A percentile compares a stretch with the other conserved stretches of the same genome.
These are phyloP conservation scores for Zaprionus gabonicus DNA, from an alignment of 1,140 invertebrate genomes.

Conservation along the genomic window DNA sequence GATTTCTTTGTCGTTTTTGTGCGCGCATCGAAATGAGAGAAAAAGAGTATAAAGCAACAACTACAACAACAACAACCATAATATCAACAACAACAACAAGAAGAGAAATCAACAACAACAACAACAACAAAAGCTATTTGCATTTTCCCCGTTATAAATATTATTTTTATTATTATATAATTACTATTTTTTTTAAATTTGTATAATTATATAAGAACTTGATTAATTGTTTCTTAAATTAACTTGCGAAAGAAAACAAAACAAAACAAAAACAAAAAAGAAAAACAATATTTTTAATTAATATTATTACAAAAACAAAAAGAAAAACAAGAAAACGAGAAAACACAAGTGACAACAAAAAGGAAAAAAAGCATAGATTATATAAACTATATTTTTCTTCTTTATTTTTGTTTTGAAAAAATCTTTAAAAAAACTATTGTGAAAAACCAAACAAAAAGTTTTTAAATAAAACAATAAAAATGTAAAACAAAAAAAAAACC, in stretches of 20 bases:
- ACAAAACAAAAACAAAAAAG: constrained; percentile 53
- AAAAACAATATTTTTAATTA: constrained; percentile 61
- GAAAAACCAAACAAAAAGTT: constrained; percentile 80
- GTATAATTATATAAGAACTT: constrained; percentile 81
- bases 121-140: constrained; percentile 62
- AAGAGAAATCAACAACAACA: constrained; percentile 47
- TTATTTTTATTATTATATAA: constrained; percentile 82
- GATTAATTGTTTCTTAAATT: constrained; percentile 79
- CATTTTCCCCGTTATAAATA: constrained; percentile 80
- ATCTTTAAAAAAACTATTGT: constrained; percentile 71
- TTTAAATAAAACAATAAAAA: constrained; percentile 81
- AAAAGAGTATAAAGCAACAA: constrained; percentile 13
- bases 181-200: constrained; percentile 81
- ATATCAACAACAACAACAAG: constrained; percentile 35
- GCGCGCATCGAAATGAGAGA: constrained; percentile 42
- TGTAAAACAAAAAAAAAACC: constrained; percentile 65
- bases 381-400: constrained; percentile 74
- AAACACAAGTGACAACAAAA: constrained; percentile 43
- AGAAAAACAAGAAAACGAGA: constrained; percentile 31
- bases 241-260: constrained; percentile 66
- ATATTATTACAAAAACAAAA: constrained; percentile 53
- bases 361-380: constrained; percentile 61
- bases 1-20: constrained; percentile 45
- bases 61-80: constrained; percentile 39
- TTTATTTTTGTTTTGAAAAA: constrained; percentile 75